Base-by-base conservation (phyloP, 2,113 vertebrate species). In the Entelurus aequoreus region DNA sequence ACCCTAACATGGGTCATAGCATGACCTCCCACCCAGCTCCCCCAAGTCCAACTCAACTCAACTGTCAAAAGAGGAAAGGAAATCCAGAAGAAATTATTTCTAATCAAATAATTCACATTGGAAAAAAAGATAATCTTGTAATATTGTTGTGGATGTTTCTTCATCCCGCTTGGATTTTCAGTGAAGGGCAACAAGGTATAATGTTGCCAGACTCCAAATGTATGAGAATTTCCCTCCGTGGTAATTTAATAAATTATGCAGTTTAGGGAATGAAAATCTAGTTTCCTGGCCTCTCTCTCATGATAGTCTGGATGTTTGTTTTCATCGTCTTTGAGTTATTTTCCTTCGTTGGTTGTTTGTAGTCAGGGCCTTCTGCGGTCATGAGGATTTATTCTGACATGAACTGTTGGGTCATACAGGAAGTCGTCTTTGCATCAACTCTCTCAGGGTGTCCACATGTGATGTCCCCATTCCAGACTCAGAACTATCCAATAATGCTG, bases 321-420 rank as follows among this genome's bases (percentile, higher is more conserved):
- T 85, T 85, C 82, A 63, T 74, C 76, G 37, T 65, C n/a, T 57
- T 47, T 48, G 74, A 74, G 57, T 86, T 84, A 79, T 84, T 85
- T 82, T 80, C 64, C 68, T 78, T 67, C 68, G 63, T 70, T 87
- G 74, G 82, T 91, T 89, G 82, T 91, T 91, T 92, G 54, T 75
- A 73, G 68, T 68, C 84, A 76, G 65, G 85, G 75, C 82, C 85
- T 80, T 68, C 65, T 69, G 71, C 79, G 74, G 63, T 74, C 83
- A 73, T 81, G 74, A 68, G 86, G 84, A 83, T 85, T 85, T 75
- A 72, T 84, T 77, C 72, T 84, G 75, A 85, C 71, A 62, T 81
- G 66, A 65, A 72, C 71, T 52, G 77, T 6, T 8, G 4, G 65
- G 59, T 79, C 85, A 72, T 69, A 58, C 70, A 76, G 66, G 64